Base-by-base conservation (phyloP, 1,140 invertebrate species). In the Cryptotermes secundus region DNA sequence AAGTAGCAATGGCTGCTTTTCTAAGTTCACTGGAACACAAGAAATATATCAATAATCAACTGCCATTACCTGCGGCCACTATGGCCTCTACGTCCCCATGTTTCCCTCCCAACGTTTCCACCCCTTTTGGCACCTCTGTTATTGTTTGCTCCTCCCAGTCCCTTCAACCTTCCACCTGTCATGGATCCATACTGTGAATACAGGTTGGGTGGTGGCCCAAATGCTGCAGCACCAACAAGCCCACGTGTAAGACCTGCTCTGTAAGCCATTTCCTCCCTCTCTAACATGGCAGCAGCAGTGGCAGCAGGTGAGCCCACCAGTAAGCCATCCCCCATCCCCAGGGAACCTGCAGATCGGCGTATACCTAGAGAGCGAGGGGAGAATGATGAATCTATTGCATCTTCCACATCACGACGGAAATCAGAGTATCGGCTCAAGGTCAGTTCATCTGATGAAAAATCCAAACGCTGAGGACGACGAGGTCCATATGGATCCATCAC, bases 371-470 rank as follows among this genome's bases (percentile, higher is more conserved):
- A 59, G n/a, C 84, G 84, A n/a, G 84, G 84, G n/a, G 34, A 31
- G 34, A 79, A 53, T 22, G 84, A 84, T 12, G 85, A 85, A 65
- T 86, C 83, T n/a, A 86, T 85, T 24, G 86, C 85, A 83, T 86
- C 86, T 82, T 85, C 85, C 7, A 87, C 82, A 81, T 87, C 86
- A 24, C 86, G 49, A 2, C 85, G 59, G 65, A 87, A 87, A 79
- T 86, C 85, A 14, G 85, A 86, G 53, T 86, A 87, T 31, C 86
- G 82, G 24, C 85, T 85, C 45, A 85, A 72, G 6, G 85, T 84
- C 80, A 86, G 38, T 34, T 86, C 85, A 79, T 86, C 85, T 26
- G 83, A 65, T 36, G 85, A 72, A 59, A 86, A 86, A 72, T 86
- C 85, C 6, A 85, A 24, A 16, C 83, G 59, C 7, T 59, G 82